Base-by-base conservation (phyloP, 1,140 invertebrate genomes). In the Philotrypesis tridentata region DNA sequence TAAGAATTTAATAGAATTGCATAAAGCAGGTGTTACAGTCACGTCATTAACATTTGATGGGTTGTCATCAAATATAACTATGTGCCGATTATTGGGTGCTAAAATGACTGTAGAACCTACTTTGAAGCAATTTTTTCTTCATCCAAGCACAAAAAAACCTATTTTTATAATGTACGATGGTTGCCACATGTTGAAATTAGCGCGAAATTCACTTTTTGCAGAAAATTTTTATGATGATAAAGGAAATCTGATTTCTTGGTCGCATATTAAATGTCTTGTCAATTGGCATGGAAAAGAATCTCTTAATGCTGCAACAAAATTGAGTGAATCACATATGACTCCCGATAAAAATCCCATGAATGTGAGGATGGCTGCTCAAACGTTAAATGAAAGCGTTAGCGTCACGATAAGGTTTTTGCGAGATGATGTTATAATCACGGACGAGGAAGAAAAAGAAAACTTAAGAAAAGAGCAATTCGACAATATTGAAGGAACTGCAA, bases 111-210 rank as follows among this genome's bases (percentile, higher is more conserved):
- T 23, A 21, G 6, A 70, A 37, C 9, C 83, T 63, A 81, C 76
- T 63, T 77, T 76, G 17, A 76, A 83, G 9, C n/a, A n/a, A 25
- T 85, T 48, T 63, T 86, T 87, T 75, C 1, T 6, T 17, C 82
- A 87, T 80, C 83, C 85, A 55, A 37, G 48, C 23, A 81, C 74
- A 25, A 17, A 12, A 61, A 27, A 85, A 80, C 48, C 60, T 25
- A 77, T 87, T 2, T 85, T 75, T 82, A 60, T 86, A n/a, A 84
- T 87, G 74, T 84, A 73, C 33, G 86, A 87, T 82, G 77, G 85
- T 8, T 85, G 83, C 81, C 87, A 87, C 48, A 83, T 82, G 61
- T 14, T 87, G 11, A 87, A 87, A 83, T 37, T 84, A 23, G 61
- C 85, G 17, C 55, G 83, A 70, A 87, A 87, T 77, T 84, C 74